Evolutionary conservation across 2,888 invertebrate genomes (phyloP).

Genomic region (Rotaria socialis): DNA sequence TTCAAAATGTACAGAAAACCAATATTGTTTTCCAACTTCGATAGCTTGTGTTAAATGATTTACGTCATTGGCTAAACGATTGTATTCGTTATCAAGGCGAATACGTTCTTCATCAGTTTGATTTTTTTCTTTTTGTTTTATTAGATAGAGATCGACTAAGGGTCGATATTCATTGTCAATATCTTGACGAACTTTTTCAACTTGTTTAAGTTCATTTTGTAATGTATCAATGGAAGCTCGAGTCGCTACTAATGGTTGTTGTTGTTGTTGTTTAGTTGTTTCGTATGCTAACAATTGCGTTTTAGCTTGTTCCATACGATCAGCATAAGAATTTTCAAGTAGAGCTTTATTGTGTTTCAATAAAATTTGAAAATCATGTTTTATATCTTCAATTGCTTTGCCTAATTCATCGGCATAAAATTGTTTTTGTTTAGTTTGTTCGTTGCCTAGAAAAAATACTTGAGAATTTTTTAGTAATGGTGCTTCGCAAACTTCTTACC

Average conservation of each 20-base stretch:
- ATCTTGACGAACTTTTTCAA: background rate
- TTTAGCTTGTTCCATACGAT: constrained; percentile 6
- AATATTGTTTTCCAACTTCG: constrained; percentile 2
- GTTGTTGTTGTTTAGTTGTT: background rate
- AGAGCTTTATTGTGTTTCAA: background rate
- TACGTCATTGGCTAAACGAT: background rate
- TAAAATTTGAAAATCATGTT: background rate
- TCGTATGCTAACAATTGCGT: background rate
- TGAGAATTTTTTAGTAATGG: too few species aligned
- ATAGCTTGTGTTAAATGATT: background rate
- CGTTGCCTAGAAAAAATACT: background rate
- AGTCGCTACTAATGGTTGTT: background rate
- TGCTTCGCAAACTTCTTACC: background rate
- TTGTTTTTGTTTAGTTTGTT: background rate
- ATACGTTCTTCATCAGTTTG: constrained; percentile 9
- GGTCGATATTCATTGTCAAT: background rate
- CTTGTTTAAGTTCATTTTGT: background rate
- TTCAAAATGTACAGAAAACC: constrained; percentile 25
- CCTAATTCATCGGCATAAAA: background rate
- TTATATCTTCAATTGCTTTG: background rate
- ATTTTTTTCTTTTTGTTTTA: constrained; percentile 4
- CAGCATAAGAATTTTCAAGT: background rate
- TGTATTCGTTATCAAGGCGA: background rate
- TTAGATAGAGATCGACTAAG: background rate
- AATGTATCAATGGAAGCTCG: background rate